Evolutionary conservation across 1,140 invertebrate species (phyloP), one percentile per base, ranked within the genome.

Genomic region (Drosophila arawakana): DNA sequence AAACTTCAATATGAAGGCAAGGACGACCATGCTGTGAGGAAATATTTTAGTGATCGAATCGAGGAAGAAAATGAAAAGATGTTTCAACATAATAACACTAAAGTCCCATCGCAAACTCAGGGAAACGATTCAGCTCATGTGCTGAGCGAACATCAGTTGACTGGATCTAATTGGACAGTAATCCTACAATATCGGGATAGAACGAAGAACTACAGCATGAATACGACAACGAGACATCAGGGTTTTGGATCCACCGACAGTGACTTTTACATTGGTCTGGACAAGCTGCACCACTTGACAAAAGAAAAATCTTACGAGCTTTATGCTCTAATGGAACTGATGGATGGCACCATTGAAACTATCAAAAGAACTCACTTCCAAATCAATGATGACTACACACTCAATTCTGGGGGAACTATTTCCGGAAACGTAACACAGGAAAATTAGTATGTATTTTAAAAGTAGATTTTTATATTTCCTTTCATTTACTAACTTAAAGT

Each of bases 231-330:
- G 37, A 50, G 39, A 5, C 46, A 11, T 2, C 1, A 39, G 0
- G 59, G 59, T 4, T 62, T 62, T 25, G 59, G 59, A 15, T n/a
- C 15, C 9, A 10, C 39, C 2, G 5, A 21, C 10, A 35, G 34
- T 7, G 59, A 62, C 7, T 62, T 50, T 21, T 62, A 50, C 2
- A 15, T 62, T 4, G 59, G 59, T 3, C 15, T 62, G 7, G 46
- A 62, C 8, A 50, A 25, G 46, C 49, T 62, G 9, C 18, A 62
- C n/a, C 7, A 3, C 2, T 50, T 62, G n/a, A 62, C 59, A 3
- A 39, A n/a, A 3, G 46, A 21, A 2, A 30, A 7, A 25, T 15
- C 2, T 7, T 18, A 62, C 9, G 7, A 13, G 15, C 59, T 62
- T 9, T 7, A 25, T 18, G 35, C 49, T 13, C 34, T 9, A n/a